Evolutionary conservation across 2,888 invertebrate genomes (phyloP).

Genomic region (Branchinecta sandiegonensis): DNA sequence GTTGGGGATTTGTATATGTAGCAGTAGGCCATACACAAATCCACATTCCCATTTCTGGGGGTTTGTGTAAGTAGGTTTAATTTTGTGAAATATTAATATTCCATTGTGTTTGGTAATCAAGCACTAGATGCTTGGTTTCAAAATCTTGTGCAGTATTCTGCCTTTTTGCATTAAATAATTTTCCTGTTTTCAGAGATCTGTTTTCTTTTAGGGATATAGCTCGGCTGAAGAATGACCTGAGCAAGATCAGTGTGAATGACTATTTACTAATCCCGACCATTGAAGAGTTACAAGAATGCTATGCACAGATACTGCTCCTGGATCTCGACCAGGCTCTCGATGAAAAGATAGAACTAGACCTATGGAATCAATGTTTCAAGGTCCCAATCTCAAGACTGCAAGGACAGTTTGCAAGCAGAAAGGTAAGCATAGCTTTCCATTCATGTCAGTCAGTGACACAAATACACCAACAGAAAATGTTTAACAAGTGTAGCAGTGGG

Average conservation of each 20-base stretch:
- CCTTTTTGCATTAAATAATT: too few relatives aligned
- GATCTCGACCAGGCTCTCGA: constrained; percentile 75
- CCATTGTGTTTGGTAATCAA: too few relatives aligned
- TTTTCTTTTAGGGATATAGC: constrained; percentile 3
- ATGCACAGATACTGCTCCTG: constrained; percentile 47
- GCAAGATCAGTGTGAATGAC: not conserved
- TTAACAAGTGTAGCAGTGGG: too few relatives aligned
- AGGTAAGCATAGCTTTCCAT: constrained; percentile 38
- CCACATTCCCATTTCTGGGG: too few relatives aligned
- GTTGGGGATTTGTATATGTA: too few relatives aligned
- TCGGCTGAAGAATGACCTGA: constrained; percentile 13
- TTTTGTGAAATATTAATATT: too few relatives aligned
- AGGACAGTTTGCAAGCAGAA: constrained; percentile 59
- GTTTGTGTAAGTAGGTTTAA: too few relatives aligned
- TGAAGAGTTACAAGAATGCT: constrained; percentile 6
- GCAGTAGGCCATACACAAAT: too few relatives aligned
- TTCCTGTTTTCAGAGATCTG: not conserved
- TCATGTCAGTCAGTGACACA: too few relatives aligned
- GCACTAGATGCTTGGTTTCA: too few relatives aligned
- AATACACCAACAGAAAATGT: too few relatives aligned
- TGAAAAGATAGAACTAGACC: constrained; percentile 73
- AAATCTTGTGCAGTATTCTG: too few relatives aligned
- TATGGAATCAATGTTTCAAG: constrained; percentile 78
- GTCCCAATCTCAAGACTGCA: constrained; percentile 68
- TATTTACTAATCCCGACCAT: not conserved